Evolutionary conservation across 2,113 vertebrate genomes (phyloP).

Genomic region (Rhodinocichla rosea): DNA sequence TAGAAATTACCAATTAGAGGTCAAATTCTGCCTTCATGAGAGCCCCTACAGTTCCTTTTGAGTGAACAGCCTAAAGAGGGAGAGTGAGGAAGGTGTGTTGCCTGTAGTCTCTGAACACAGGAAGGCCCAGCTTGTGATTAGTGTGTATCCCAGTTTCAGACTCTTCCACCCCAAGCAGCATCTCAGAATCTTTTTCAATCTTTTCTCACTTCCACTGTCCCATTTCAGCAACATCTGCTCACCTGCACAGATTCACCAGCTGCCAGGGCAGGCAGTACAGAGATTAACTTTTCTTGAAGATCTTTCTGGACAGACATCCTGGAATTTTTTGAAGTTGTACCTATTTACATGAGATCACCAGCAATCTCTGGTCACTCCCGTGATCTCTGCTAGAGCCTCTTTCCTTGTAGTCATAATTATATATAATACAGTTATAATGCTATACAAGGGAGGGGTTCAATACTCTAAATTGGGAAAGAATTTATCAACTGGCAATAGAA

Average conservation of each 20-base stretch:
- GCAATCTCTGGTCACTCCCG: neutral
- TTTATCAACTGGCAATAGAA: neutral
- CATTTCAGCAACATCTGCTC: neutral
- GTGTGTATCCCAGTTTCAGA: neutral
- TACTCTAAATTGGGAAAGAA: neutral
- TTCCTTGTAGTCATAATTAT: neutral
- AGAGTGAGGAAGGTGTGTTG: neutral
- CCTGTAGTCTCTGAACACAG: neutral
- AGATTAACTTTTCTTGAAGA: neutral
- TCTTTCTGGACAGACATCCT: neutral
- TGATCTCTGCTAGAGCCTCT: neutral
- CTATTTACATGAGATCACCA: neutral
- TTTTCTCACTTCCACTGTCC: neutral
- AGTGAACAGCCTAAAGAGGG: neutral
- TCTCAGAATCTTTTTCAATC: neutral
- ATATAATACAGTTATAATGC: neutral
- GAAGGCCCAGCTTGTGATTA: neutral
- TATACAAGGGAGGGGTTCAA: neutral
- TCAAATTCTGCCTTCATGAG: neutral
- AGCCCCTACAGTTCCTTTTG: neutral
- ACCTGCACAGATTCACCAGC: neutral
- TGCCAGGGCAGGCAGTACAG: neutral
- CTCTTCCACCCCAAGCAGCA: neutral
- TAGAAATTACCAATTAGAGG: neutral
- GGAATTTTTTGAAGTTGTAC: neutral